Evolutionary conservation across 1,140 invertebrate genomes (phyloP).

Genomic region (Cryptotermes secundus): DNA sequence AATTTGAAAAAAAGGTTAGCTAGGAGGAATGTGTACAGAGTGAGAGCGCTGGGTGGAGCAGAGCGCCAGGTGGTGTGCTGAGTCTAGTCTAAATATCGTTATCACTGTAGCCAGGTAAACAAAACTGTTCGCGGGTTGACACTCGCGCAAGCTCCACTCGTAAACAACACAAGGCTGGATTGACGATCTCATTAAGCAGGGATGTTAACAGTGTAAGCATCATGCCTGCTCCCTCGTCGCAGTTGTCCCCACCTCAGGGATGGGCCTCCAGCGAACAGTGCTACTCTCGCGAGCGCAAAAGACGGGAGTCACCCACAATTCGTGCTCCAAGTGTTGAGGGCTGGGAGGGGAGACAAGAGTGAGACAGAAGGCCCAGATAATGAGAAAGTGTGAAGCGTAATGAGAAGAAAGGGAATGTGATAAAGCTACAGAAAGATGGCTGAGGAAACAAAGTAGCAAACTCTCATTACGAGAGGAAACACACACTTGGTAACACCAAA

Average conservation of each 20-base stretch:
- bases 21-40: neutral
- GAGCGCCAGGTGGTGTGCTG: neutral
- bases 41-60: neutral
- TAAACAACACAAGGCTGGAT: conserved; percentile 31
- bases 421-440: conserved; percentile 33
- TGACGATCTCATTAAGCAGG: conserved; percentile 34
- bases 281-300: neutral
- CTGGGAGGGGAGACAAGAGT: neutral
- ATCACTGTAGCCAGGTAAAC: conserved; percentile 30
- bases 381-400: conserved; percentile 34
- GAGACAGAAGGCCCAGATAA: conserved; percentile 23
- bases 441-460: conserved; percentile 30
- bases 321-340: neutral
- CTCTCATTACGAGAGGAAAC: conserved; percentile 28
- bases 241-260: neutral
- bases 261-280: no score
- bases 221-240: neutral
- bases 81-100: conserved; percentile 27
- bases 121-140: conserved; percentile 7
- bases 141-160: conserved; percentile 20
- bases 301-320: neutral
- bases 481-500: neutral
- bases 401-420: conserved; percentile 34
- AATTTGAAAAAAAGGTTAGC: neutral
- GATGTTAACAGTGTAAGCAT: conserved; percentile 25